Base-by-base conservation (phyloP, 2,113 vertebrate genomes). In the Dascyllus trimaculatus region DNA sequence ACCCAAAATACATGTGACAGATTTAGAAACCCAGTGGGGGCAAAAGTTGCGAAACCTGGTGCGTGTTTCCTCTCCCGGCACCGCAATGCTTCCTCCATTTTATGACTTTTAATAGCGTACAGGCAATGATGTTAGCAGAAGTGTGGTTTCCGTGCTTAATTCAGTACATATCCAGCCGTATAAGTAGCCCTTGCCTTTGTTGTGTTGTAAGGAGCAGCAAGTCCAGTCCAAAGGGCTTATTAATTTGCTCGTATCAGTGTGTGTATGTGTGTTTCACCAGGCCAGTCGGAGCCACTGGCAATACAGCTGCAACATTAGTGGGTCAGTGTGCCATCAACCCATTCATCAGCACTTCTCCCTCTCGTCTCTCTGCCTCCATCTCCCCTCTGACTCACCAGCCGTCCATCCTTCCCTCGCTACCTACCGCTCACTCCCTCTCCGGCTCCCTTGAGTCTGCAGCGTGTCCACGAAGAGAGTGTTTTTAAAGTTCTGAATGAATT, bases 301-400 rank as follows among this genome's bases (percentile, higher is more conserved):
- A 77, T 88, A 71, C 89, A 89, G 80, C 72, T 86, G 89, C 85
- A 89, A 85, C 79, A 90, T 91, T 93, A 94, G 87, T 95, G 93
- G 95, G 95, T 95, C 94, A 95, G 93, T 95, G 88, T 94, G 93
- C 92, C 94, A 93, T 93, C 89, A 74, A 78, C n/a, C 78, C 90
- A 91, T 95, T 92, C 89, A 91, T 93, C 93, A 85, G 85, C 85
- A 86, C 80, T 84, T 85, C 84, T 88, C 71, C 68, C 77, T 80
- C 82, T 78, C 69, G 26, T 70, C 81, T 64, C 63, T 78, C 86
- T 65, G 73, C 51, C 63, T 81, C 71, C 64, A 65, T 82, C 80
- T 84, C 72, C 78, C 82, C 71, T 82, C 74, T 87, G 86, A 91
- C 78, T 90, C 77, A 90, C 71, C 72, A 29, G 64, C 54, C 71